Base-by-base conservation (phyloP, 2,888 invertebrate species). In the Apamea anceps region DNA sequence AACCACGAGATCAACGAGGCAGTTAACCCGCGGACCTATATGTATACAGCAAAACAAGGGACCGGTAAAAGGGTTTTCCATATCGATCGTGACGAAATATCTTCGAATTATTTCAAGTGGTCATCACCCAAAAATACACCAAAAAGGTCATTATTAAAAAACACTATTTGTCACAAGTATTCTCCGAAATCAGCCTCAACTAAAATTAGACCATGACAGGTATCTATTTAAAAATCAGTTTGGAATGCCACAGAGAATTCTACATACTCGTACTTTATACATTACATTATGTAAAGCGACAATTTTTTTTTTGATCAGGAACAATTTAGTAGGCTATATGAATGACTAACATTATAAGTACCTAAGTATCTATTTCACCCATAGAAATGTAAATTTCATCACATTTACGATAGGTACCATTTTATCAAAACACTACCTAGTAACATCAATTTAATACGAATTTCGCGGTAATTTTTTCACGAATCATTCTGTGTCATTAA, bases 181-280 rank as follows among this genome's bases (percentile, higher is more conserved):
- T 75, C 63, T 65, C 12, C 32, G 60, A 81, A 84, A 84, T 32
- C 37, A 28, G 21, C 51, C 21, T 18, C 42, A 62, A 60, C 84
- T 77, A 85, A 72, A 85, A 75, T 85, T 72, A 85, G 75, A 81
- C 54, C 48, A 15, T 85, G 85, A 85, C 72, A n/a, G 15, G 21
- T 66, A 42, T 8, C 45, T 71, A 71, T 60, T 85, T 81, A 68
- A 57, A 42, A 81, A 67, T 57, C 73, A n/a, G 25, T 57, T 84
- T 71, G 37, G 37, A 37, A 73, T 66, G 48, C 28, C 57, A 37
- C 48, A 63, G 51, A 67, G 5, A 70, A 72, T 72, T 79, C n/a
- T 63, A 84, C 28, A 65, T 63, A 74, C 25, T 28, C n/a, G n/a
- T 72, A 74, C 25, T 42, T 72, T 18, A 32, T 28, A 45, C 25